Percentiles rank a stretch among this genome's conserved stretches.
Conservation (phyloP, 2,888 invertebrate species). For the Noctua janthina region DNA sequence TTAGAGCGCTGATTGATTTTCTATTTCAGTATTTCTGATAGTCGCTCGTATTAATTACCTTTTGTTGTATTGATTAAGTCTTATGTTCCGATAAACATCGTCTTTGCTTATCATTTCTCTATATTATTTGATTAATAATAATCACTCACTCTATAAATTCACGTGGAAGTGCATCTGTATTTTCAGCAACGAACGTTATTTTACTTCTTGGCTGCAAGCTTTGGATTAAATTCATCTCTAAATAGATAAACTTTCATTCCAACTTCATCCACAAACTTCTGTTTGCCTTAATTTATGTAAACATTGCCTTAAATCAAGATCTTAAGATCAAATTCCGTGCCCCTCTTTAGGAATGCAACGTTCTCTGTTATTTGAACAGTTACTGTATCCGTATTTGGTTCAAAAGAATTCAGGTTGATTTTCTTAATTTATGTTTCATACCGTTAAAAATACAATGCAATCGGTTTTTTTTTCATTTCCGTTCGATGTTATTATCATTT, state of each 20-base stretch:
- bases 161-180: not conserved
- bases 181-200: constrained; percentile 22
- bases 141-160: not conserved
- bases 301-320: constrained; percentile 66
- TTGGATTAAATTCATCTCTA: constrained; percentile 41
- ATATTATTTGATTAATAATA: too few relatives aligned
- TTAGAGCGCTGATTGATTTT: constrained; percentile 11
- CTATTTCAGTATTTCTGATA: not conserved
- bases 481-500: constrained; percentile 52
- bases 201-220: constrained; percentile 27
- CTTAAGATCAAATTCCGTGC: constrained; percentile 65
- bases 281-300: constrained; percentile 63
- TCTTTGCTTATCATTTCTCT: not conserved
- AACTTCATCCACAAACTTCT: constrained; percentile 38
- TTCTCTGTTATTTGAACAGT: constrained; percentile 69
- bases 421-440: constrained; percentile 60
- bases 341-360: constrained; percentile 65
- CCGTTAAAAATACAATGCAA: constrained; percentile 64
- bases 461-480: constrained; percentile 57
- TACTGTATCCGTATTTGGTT: constrained; percentile 70
- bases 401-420: constrained; percentile 69
- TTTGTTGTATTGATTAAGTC: constrained; percentile 1
- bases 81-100: not conserved
- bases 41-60: not conserved
- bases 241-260: constrained; percentile 39